Base-by-base conservation (phyloP, 2,888 invertebrate species). In the Chelonus formosanus region DNA sequence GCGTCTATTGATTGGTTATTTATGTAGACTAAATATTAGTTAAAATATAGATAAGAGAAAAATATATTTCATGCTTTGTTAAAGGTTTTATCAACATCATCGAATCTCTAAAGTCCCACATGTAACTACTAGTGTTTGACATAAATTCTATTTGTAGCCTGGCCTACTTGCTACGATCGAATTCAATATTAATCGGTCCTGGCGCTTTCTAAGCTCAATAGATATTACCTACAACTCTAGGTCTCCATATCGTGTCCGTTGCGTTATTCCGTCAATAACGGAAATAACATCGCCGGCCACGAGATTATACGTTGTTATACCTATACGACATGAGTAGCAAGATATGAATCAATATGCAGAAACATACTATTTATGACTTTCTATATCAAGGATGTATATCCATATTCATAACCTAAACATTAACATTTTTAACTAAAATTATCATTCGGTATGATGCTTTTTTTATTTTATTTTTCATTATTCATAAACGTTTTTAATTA, bases 101-200 rank as follows among this genome's bases (percentile, higher is more conserved):
- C 53, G n/a, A 35, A 53, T 44, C 43, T 53, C 34, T 52, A 53
- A 53, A 52, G 34, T 53, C 36, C 32, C 32, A 20, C 35, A 58
- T 36, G 20, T 40, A 55, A 7, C 36, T 40, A 40, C 40, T 52
- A 47, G 43, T 61, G 53, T 52, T 61, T 61, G 32, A 57, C 58
- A 58, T 58, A 58, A 36, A 52, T 53, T 65, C 65, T 55, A 65
- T 65, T 65, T 65, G 54, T 48, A 65, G 59, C 32, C 58, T 74
- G 78, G 70, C 76, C 76, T 77, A 77, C 67, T 77, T 77, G 72
- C 67, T 59, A 62, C 69, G 66, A 58, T 67, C 71, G 75, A 75
- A 75, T 76, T 76, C 74, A 71, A 78, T 78, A 76, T 76, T 76
- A 73, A 73, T 74, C 70, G 67, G 67, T 70, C 70, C 57, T 60